Conservation (phyloP, 2,797 vertebrate species). For the Avahi laniger region DNA sequence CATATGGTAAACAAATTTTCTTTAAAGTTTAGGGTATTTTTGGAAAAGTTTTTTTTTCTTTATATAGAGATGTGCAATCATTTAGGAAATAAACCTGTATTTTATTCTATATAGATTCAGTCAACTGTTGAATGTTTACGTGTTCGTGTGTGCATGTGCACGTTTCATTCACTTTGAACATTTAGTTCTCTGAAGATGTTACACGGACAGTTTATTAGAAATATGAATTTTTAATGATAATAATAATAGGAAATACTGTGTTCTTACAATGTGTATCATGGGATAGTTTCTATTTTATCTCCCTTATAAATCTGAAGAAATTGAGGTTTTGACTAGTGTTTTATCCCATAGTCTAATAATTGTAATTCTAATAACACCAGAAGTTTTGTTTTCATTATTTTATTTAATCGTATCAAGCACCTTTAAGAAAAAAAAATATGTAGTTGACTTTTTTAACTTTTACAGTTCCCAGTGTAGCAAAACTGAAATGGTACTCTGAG, state of each 20-base stretch:
- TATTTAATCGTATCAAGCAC: neutral
- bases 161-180: neutral
- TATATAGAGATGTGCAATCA: too few species aligned
- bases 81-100: neutral
- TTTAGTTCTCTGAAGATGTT: neutral
- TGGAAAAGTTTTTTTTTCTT: neutral
- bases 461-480: neutral
- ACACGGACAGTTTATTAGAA: neutral
- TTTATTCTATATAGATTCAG: neutral
- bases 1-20: neutral
- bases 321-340: neutral
- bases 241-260: neutral
- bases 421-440: neutral
- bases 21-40: neutral
- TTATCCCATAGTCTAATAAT: neutral
- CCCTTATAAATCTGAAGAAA: neutral
- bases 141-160: neutral
- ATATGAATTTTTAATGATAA: neutral
- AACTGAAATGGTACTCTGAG: neutral
- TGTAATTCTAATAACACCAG: neutral
- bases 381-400: neutral
- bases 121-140: neutral
- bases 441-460: neutral
- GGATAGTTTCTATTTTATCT: neutral
- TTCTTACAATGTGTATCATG: neutral